These are phyloP conservation scores for Hydra vulgaris DNA, from an alignment of 30 jellyfish, hydroid and myxozoan genomes.

Conservation along the genomic window DNA sequence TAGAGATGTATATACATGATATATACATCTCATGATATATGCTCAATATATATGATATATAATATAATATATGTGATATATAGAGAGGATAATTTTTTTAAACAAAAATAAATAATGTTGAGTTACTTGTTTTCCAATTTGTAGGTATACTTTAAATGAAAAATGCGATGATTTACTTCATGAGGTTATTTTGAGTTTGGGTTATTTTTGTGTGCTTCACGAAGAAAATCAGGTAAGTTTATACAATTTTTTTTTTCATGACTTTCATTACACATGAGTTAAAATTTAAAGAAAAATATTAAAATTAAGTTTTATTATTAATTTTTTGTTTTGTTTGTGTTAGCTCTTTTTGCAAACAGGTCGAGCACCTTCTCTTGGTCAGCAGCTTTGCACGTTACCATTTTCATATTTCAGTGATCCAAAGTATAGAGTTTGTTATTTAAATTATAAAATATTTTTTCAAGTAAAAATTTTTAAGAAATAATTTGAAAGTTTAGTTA, in stretches of 20 bases:
- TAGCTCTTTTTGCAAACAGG: slow-evolving; percentile 75
- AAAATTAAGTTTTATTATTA: too few relatives aligned
- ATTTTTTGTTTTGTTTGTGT: not conserved
- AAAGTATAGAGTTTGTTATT: slow-evolving; percentile 52
- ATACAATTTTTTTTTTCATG: not conserved
- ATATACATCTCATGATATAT: too few relatives aligned
- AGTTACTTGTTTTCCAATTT: too few relatives aligned
- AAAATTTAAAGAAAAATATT: too few relatives aligned
- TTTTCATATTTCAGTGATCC: slow-evolving; percentile 91
- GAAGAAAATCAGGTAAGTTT: slow-evolving; percentile 76
- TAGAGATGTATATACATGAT: too few relatives aligned
- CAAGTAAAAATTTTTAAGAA: not conserved
- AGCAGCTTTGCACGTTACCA: slow-evolving; percentile 80
- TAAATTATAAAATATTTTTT: not conserved
- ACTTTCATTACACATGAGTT: too few relatives aligned
- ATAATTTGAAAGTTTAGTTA: too few relatives aligned
- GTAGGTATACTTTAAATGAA: slow-evolving; percentile 63
- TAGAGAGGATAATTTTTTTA: too few relatives aligned
- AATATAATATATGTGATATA: too few relatives aligned
- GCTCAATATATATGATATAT: too few relatives aligned
- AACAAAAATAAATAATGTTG: too few relatives aligned
- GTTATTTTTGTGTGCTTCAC: slow-evolving; percentile 59
- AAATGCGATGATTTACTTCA: slow-evolving; percentile 72
- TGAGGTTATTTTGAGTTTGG: slow-evolving; percentile 64
- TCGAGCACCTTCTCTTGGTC: slow-evolving; percentile 87